phyloP scores from a whole-genome alignment of 2,113 vertebrate genomes.

The Ancistrus triradiatus region DNA sequence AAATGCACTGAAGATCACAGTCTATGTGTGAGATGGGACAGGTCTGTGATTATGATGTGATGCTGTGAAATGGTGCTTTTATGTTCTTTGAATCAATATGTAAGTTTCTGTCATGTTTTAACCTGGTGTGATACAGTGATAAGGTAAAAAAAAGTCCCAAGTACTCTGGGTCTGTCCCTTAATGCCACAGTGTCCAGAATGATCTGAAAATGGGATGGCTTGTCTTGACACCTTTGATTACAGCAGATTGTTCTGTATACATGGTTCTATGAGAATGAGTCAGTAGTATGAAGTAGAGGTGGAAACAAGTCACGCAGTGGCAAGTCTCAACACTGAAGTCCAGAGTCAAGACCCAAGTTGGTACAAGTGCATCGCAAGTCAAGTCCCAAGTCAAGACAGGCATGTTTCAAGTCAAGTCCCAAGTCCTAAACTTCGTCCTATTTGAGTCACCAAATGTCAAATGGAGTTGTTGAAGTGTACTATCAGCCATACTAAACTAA shows the following conservation, averaged over 20 bases:
- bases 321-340: neutral
- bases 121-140: slow-evolving; percentile 27
- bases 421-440: too few relatives aligned
- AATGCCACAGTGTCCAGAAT: slow-evolving; percentile 7
- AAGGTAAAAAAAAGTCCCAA: slow-evolving; percentile 37
- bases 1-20: too few relatives aligned
- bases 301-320: neutral
- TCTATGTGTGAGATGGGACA: too few relatives aligned
- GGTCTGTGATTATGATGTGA: slow-evolving; percentile 16
- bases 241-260: neutral
- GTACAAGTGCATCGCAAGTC: too few relatives aligned
- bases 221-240: slow-evolving; percentile 1
- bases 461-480: too few relatives aligned
- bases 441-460: too few relatives aligned
- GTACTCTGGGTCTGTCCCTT: slow-evolving; percentile 19
- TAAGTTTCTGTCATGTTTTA: slow-evolving; percentile 3
- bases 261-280: neutral
- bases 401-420: too few relatives aligned
- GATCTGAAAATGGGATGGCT: slow-evolving; percentile 7
- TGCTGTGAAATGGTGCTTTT: slow-evolving; percentile 13
- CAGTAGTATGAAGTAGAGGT: neutral
- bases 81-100: slow-evolving; percentile 6
- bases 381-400: too few relatives aligned
- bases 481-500: too few relatives aligned
- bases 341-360: too few relatives aligned